Evolutionary conservation across 2,113 vertebrate species (phyloP), one percentile per base, ranked within the genome.

Genomic region (Genyomyrus donnyi): DNA sequence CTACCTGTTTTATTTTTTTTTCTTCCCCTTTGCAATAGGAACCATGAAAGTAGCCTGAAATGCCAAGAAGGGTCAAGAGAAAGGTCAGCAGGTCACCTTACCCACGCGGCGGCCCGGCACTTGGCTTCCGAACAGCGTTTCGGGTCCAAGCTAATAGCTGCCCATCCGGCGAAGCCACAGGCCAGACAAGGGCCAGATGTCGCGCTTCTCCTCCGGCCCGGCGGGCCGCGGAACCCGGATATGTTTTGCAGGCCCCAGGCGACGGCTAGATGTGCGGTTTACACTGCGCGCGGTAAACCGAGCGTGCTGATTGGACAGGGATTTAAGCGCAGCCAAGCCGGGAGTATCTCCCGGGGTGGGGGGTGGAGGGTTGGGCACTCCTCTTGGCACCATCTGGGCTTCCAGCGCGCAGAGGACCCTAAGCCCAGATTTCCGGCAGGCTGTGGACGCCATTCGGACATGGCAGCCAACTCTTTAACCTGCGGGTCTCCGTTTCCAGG

Each of bases 241-340:
- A 94, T 94, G 92, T 91, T 93, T 94, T 97, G 96, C 96, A 97
- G 97, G 95, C 94, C 94, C 93, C 91, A 93, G 93, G 95, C 95
- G 94, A 95, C 92, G 91, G 94, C 94, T 93, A 93, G 94, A 85
- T 94, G 95, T 96, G 96, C 97, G 96, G 95, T 95, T 96, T 31
- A 27, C 62, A 13, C 9, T n/a, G 62, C 7, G 1, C 53, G 24
- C 56, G 0, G 7, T 66, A 66, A 66, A n/a, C n/a, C 80, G 21
- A 42, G 45, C 95, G 96, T 97, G 97, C 97, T 93, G 96, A 98
- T 99, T 98, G 98, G 98, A 97, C 95, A 94, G 96, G 98, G 97
- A 98, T 98, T 98, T 98, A 95, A 95, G 94, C 93, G 91, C 92
- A 94, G 96, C 96, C 92, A 93, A 90, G 90, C 91, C 91, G 50